Percentiles rank a stretch among this genome's conserved stretches.
These are phyloP conservation scores for Drosophila borealis DNA, from an alignment of 2,888 invertebrate species.

Conservation along the genomic window DNA sequence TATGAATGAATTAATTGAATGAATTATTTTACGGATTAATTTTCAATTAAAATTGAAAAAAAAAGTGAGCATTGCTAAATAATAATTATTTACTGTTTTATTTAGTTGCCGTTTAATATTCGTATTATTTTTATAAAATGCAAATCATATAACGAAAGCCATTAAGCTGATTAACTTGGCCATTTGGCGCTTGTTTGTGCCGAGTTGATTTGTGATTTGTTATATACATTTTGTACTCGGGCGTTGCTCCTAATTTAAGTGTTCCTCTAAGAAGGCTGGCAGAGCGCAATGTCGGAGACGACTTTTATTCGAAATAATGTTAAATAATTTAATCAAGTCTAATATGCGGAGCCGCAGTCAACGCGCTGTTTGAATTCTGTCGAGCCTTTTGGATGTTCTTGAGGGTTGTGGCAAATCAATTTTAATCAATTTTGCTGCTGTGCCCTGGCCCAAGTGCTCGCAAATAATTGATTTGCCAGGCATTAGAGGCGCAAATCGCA, in stretches of 20 bases:
- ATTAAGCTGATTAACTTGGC: conserved; percentile 21
- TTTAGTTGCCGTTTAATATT: background rate
- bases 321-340: conserved; percentile 50
- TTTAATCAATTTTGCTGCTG: conserved; percentile 74
- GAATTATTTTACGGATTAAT: too few relatives aligned
- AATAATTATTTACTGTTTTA: too few relatives aligned
- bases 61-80: too few relatives aligned
- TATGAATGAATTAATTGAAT: too few relatives aligned
- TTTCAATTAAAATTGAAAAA: too few relatives aligned
- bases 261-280: conserved; percentile 4
- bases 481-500: conserved; percentile 76
- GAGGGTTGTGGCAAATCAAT: conserved; percentile 58
- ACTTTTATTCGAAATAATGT: conserved; percentile 18
- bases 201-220: background rate
- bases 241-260: conserved; percentile 4
- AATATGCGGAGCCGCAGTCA: conserved; percentile 6
- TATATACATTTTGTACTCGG: background rate
- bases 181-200: conserved; percentile 1
- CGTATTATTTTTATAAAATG: background rate
- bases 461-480: conserved; percentile 75
- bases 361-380: conserved; percentile 40
- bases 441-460: conserved; percentile 52
- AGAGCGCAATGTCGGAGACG: conserved; percentile 16
- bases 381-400: conserved; percentile 34
- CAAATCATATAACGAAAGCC: background rate